phyloP scores from a whole-genome alignment of 2,888 invertebrate genomes.

The Petrolisthes cinctipes region DNA sequence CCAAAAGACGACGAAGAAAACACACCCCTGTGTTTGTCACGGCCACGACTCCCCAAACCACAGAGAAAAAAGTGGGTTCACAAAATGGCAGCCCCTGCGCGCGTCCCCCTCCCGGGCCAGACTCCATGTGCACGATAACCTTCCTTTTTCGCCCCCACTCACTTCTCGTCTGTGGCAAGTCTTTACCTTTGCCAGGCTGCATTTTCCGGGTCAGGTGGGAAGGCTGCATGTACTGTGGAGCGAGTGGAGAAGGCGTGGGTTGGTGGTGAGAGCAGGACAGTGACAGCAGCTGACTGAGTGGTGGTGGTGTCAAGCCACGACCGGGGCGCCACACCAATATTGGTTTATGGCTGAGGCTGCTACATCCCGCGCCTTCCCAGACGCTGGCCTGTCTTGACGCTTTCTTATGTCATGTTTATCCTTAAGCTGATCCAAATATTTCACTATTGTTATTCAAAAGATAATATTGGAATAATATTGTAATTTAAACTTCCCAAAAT shows the following conservation, averaged over 20 bases:
- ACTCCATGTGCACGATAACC: constrained; percentile 46
- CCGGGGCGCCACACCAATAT: constrained; percentile 2
- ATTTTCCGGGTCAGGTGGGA: neutral
- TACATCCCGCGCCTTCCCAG: neutral
- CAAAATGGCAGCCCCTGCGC: constrained; percentile 57
- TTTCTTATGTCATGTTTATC: no score
- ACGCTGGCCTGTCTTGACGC: neutral
- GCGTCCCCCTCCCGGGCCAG: constrained; percentile 30
- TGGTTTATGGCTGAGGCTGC: neutral
- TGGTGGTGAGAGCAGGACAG: neutral
- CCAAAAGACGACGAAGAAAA: constrained; percentile 16
- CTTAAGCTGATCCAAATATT: no score
- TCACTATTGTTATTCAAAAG: no score
- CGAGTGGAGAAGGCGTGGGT: neutral
- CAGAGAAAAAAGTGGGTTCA: constrained; percentile 49
- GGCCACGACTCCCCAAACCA: constrained; percentile 37
- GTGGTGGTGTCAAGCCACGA: neutral
- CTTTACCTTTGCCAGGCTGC: constrained; percentile 17
- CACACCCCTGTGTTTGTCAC: constrained; percentile 10
- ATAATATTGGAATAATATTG: no score
- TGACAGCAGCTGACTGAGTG: neutral
- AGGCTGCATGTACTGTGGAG: constrained; percentile 1
- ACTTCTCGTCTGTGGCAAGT: constrained; percentile 16
- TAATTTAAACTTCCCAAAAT: no score
- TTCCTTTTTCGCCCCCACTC: constrained; percentile 32